phyloP scores from a whole-genome alignment of 1,140 invertebrate species.

The Drosophila ambigua region DNA sequence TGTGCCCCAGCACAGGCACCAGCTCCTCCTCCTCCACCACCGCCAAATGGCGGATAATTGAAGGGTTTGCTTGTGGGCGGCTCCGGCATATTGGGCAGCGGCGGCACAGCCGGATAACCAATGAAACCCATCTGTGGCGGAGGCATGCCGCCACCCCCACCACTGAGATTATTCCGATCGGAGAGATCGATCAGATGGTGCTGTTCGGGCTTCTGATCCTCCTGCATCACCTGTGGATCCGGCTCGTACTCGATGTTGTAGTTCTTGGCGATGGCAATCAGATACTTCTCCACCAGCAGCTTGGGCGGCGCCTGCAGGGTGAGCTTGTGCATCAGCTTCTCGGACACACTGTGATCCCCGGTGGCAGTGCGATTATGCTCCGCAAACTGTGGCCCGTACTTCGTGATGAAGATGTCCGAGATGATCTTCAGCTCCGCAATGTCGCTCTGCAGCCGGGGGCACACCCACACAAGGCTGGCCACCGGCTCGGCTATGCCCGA shows the following conservation, averaged over 20 bases:
- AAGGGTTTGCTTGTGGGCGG: constrained; percentile 80
- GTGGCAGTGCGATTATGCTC: constrained; percentile 93
- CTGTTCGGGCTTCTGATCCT: constrained; percentile 89
- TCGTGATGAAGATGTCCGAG: constrained; percentile 93
- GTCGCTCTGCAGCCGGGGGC: constrained; percentile 94
- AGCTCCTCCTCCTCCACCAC: constrained; percentile 39
- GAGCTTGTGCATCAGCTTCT: constrained; percentile 98
- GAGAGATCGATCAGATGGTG: constrained; percentile 92
- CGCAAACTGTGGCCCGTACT: constrained; percentile 97
- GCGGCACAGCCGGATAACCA: constrained; percentile 89
- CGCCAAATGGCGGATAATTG: constrained; percentile 75
- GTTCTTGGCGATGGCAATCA: constrained; percentile 98
- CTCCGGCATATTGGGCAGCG: constrained; percentile 85
- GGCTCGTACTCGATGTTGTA: constrained; percentile 96
- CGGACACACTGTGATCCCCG: constrained; percentile 90
- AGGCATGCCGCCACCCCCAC: constrained; percentile 84
- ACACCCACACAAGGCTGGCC: constrained; percentile 98
- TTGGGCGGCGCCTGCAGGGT: constrained; percentile 98
- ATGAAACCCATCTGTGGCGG: constrained; percentile 90
- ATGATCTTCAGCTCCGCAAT: constrained; percentile 90
- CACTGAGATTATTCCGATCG: constrained; percentile 86
- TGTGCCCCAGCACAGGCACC: constrained; percentile 51
- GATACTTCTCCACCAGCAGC: constrained; percentile 96
- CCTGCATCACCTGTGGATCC: constrained; percentile 95
- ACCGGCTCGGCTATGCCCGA: constrained; percentile 98